Evolutionary conservation across 1,140 invertebrate genomes (phyloP), one percentile per base, ranked within the genome.

Genomic region (Polypedilum vanderplanki): DNA sequence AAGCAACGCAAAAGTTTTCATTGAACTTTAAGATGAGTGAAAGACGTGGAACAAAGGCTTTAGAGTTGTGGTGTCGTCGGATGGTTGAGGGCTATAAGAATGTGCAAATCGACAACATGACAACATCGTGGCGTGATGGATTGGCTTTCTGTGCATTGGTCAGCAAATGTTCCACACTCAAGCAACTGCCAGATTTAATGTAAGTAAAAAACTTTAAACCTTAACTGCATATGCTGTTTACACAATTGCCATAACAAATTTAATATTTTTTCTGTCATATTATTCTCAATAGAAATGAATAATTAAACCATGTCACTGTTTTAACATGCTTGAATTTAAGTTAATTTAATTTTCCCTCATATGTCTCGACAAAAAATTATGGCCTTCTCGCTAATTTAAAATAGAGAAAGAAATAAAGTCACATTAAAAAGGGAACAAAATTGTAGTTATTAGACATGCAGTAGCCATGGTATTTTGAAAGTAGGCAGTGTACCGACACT

Each of bases 141-240:
- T 88, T 98, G 70, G 94, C 94, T 40, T 98, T 98, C 84, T 98
- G 96, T 86, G 96, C 96, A 74, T 89, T 98, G 83, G 96, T 98
- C 79, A 96, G 98, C 85, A 91, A 95, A 81, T 98, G 96, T 85
- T 70, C 20, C 17, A 70, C 65, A 22, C 65, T 70, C 17, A 70
- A 70, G 10, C 65, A 70, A 22, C 88, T 95, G 79, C 96, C 96
- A 41, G 95, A 98, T 84, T 87, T 98, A 76, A 96, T 98, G 95
- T 97, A 86, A 96, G 93, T 93, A 81, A 75, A 9, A 12, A 24
- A 15, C 15, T 22, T 73, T n/a, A 57, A 15, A 3, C 2, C n/a
- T 57, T 2, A 12, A 7, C 46, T 15, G 24, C 24, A 33, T 33
- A 3, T 57, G 46, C 12, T n/a, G 12, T n/a, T 57, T 57, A 15